Evolutionary conservation across 2,113 vertebrate species (phyloP).

Genomic region (Cyanocitta stelleri): DNA sequence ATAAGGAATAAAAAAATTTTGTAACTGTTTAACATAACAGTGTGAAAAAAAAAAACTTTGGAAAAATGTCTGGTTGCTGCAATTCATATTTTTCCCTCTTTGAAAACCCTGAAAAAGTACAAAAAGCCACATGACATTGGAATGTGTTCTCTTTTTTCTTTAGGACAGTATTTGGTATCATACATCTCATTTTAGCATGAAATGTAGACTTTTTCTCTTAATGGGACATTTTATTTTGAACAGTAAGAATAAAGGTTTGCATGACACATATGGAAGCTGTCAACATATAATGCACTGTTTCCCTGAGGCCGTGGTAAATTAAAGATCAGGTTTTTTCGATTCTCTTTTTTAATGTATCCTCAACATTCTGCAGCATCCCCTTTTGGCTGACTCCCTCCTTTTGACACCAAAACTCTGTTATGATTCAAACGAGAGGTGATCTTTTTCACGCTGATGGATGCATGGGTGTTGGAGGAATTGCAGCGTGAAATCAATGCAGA

Average conservation of each 20-base stretch:
- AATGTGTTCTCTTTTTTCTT: slow-evolving; percentile 42
- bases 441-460: slow-evolving; percentile 13
- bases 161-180: slow-evolving; percentile 56
- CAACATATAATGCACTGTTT: slow-evolving; percentile 54
- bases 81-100: not conserved
- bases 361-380: not conserved
- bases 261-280: slow-evolving; percentile 67
- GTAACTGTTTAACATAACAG: not conserved
- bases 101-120: slow-evolving; percentile 23
- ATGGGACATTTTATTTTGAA: slow-evolving; percentile 43
- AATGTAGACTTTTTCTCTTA: slow-evolving; percentile 55
- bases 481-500: slow-evolving; percentile 36
- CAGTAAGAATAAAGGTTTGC: slow-evolving; percentile 52
- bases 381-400: not conserved
- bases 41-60: slow-evolving; percentile 14
- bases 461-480: not conserved
- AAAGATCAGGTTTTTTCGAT: slow-evolving; percentile 16
- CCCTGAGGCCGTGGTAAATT: slow-evolving; percentile 39
- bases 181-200: slow-evolving; percentile 16
- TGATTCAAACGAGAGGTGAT: slow-evolving; percentile 27
- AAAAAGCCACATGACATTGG: slow-evolving; percentile 34
- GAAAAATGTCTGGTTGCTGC: slow-evolving; percentile 12
- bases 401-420: slow-evolving; percentile 1
- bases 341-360: slow-evolving; percentile 28
- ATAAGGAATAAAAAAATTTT: not conserved